These are phyloP conservation scores for Rostratula benghalensis DNA, from an alignment of 2,113 vertebrate genomes.

Conservation along the genomic window DNA sequence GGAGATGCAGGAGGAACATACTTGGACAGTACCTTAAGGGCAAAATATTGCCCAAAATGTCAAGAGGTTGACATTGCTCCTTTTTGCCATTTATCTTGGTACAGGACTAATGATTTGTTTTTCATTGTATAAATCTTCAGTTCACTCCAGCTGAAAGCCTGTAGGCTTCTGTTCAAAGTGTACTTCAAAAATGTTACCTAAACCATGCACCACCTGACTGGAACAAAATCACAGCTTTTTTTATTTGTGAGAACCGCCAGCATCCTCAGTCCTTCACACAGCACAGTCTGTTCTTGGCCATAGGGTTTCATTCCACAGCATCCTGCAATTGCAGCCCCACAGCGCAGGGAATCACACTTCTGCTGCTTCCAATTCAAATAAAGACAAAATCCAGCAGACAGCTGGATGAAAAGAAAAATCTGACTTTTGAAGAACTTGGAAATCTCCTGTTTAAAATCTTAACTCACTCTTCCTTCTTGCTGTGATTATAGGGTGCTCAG, in stretches of 20 bases:
- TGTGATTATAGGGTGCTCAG: not conserved
- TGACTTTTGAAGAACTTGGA: not conserved
- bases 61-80: not conserved
- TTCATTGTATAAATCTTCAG: not conserved
- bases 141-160: not conserved
- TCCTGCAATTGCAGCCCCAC: not conserved
- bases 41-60: not conserved
- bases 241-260: not conserved
- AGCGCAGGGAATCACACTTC: not conserved
- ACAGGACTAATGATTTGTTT: not conserved
- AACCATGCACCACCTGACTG: not conserved
- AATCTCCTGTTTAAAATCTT: not conserved
- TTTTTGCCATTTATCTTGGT: not conserved
- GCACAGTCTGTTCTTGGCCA: constrained; percentile 20
- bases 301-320: constrained; percentile 11
- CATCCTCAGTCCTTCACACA: not conserved
- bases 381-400: constrained; percentile 19
- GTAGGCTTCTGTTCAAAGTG: not conserved
- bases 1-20: not conserved
- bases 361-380: constrained; percentile 41
- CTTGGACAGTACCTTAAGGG: not conserved
- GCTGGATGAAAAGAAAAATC: not conserved
- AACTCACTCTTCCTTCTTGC: not conserved
- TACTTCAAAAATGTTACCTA: not conserved
- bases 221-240: not conserved